These are phyloP conservation scores for Venustaconcha ellipsiformis DNA, from an alignment of 1,140 invertebrate species.

Conservation along the genomic window DNA sequence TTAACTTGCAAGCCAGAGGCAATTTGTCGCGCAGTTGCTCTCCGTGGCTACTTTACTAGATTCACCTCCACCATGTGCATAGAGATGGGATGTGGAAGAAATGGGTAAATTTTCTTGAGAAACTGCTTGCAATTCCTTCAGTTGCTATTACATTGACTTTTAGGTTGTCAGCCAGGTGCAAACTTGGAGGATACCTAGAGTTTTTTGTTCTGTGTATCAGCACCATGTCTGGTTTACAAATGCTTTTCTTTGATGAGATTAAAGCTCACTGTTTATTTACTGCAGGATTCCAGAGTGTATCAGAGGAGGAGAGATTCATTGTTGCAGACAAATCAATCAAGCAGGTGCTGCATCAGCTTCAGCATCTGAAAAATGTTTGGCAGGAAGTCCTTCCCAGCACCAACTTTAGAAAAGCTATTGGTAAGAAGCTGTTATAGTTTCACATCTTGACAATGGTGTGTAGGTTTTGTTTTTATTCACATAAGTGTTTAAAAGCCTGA, in stretches of 20 bases:
- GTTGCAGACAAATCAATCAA: constrained; percentile 77
- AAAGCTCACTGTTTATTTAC: neutral
- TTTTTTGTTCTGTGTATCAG: too few species aligned
- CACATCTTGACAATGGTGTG: neutral
- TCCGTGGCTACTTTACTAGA: too few species aligned
- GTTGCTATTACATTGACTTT: too few species aligned
- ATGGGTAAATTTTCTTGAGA: too few species aligned
- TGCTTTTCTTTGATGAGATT: too few species aligned
- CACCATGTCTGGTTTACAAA: too few species aligned
- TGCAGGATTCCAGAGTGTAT: constrained; percentile 61
- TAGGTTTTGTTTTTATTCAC: neutral
- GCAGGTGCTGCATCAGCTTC: constrained; percentile 86
- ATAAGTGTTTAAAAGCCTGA: neutral
- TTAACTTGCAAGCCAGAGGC: neutral
- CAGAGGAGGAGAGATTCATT: constrained; percentile 49
- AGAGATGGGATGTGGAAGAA: too few species aligned
- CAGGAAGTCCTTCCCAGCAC: constrained; percentile 79
- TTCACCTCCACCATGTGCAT: too few species aligned
- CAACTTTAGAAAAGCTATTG: constrained; percentile 77
- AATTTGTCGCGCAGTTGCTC: too few species aligned
- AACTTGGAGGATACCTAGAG: too few species aligned
- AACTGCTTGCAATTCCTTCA: too few species aligned
- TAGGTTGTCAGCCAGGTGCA: too few species aligned
- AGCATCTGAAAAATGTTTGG: constrained; percentile 89
- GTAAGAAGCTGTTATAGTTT: constrained; percentile 35